These are phyloP conservation scores for Drosophila imparisetae DNA, from an alignment of 2,888 invertebrate species.

Conservation along the genomic window DNA sequence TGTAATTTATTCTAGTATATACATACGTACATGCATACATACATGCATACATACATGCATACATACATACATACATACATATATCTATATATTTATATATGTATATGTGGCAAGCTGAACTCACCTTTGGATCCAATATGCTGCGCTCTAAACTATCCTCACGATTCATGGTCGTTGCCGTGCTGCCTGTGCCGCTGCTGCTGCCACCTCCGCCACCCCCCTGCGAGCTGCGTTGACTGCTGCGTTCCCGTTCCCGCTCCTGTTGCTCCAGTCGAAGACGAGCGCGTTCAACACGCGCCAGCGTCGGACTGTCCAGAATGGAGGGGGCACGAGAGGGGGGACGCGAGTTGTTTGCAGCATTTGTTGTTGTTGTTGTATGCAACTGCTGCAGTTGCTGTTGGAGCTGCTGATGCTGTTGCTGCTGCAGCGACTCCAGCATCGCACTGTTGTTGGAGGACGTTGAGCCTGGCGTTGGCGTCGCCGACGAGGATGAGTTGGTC, in stretches of 20 bases:
- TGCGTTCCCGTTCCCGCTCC: conserved; percentile 62
- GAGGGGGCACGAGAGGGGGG: conserved; percentile 85
- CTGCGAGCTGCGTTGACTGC: conserved; percentile 63
- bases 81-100: neutral
- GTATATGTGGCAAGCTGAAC: conserved; percentile 15
- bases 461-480: conserved; percentile 81
- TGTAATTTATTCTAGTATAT: conserved; percentile 51
- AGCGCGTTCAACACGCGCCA: conserved; percentile 87
- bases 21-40: neutral
- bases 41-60: neutral
- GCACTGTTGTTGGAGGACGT: conserved; percentile 80
- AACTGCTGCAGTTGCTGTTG: conserved; percentile 66
- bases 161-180: conserved; percentile 80
- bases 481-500: conserved; percentile 76
- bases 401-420: conserved; percentile 66
- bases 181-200: conserved; percentile 74
- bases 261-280: conserved; percentile 86
- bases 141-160: conserved; percentile 84
- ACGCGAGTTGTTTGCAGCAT: conserved; percentile 68
- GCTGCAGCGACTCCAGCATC: conserved; percentile 71
- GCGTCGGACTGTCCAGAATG: conserved; percentile 87
- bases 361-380: conserved; percentile 52
- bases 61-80: neutral
- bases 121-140: conserved; percentile 83
- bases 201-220: conserved; percentile 64